Evolutionary conservation across 1,140 invertebrate species (phyloP), one percentile per base, ranked within the genome.

Genomic region (Cephus cinctus): DNA sequence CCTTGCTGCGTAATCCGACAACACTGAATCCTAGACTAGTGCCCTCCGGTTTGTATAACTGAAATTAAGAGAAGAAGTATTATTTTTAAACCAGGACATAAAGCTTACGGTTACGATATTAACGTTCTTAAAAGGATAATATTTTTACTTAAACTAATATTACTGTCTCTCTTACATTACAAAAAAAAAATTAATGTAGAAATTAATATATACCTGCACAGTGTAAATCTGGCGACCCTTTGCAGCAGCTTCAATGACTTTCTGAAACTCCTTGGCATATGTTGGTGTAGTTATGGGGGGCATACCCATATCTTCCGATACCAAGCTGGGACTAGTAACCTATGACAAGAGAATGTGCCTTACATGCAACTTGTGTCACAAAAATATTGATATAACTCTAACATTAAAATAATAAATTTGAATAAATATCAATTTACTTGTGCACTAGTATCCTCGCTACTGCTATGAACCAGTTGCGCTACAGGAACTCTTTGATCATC

Each of bases 21-120:
- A 90, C 87, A 65, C 86, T 88, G 67, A 90, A 89, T 22, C 88
- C 88, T n/a, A 90, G 71, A 51, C 84, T 88, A 31, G 75, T 80
- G 12, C 86, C 86, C 63, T 89, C 87, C 2, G 85, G 83, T 66
- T 89, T 89, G 58, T 79, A 83, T 14, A 89, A 65, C 79, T 87
- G 65, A 21, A 73, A 71, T 27, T 45, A n/a, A n/a, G n/a, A 51
- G 19, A 1, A 38, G 40, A 49, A 36, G 59, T 59, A 31, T 23
- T 12, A 27, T 40, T 18, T 40, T 16, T 32, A 12, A 16, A 5
- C 30, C n/a, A 43, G 45, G 43, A 48, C 32, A 43, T 20, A 47
- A 21, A 39, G n/a, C n/a, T n/a, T n/a, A n/a, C n/a, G n/a, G n/a
- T n/a, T n/a, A n/a, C n/a, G n/a, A n/a, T n/a, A n/a, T n/a, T n/a